Percentiles rank a stretch among this genome's conserved stretches.
Conservation (phyloP, 2,888 invertebrate genomes). For the Saturnia pavonia region DNA sequence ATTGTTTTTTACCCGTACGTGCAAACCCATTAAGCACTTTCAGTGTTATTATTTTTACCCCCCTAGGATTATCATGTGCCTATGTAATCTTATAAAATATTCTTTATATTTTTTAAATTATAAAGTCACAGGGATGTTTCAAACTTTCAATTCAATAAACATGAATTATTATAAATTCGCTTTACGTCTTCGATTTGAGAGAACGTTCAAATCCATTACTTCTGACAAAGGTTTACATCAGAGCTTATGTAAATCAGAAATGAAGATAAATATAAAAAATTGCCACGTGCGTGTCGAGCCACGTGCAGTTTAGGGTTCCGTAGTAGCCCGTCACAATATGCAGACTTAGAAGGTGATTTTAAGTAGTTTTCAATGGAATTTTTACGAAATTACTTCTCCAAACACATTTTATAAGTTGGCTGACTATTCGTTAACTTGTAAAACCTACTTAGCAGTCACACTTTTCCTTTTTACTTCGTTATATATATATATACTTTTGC, state of each 20-base stretch:
- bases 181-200: constrained; percentile 3
- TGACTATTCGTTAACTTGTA: too few species aligned
- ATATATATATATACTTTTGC: too few species aligned
- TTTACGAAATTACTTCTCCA: too few species aligned
- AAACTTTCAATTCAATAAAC: background rate
- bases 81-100: background rate
- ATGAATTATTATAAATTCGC: background rate
- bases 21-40: background rate
- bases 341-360: too few species aligned
- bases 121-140: background rate
- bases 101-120: background rate
- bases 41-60: background rate
- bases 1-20: background rate
- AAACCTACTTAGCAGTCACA: too few species aligned
- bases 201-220: constrained; percentile 10
- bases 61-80: background rate
- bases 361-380: too few species aligned
- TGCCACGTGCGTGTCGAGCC: too few species aligned
- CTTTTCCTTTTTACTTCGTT: too few species aligned
- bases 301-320: too few species aligned
- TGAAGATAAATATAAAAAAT: background rate
- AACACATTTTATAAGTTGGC: too few species aligned
- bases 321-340: too few species aligned
- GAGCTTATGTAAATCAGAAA: constrained; percentile 1
- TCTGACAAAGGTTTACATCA: constrained; percentile 3